phyloP scores from a whole-genome alignment of 2,113 vertebrate genomes.

The Circaetus gallicus region DNA sequence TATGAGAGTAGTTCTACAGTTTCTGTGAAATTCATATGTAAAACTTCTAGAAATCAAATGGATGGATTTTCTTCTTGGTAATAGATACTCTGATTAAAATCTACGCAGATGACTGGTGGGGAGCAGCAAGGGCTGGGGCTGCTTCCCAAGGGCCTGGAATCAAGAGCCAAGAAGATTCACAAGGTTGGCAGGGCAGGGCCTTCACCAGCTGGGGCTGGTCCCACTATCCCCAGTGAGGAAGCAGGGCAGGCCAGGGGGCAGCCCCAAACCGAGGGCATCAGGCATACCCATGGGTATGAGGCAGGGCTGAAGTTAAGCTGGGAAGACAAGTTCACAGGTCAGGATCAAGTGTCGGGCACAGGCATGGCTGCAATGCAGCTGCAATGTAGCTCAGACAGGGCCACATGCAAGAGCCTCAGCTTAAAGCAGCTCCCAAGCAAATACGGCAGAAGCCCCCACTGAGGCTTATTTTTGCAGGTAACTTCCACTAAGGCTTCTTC shows the following conservation, averaged over 20 bases:
- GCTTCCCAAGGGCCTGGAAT: background rate
- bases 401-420: background rate
- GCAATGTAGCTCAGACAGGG: accelerated
- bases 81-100: background rate
- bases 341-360: background rate
- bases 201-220: background rate
- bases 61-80: background rate
- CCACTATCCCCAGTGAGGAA: background rate
- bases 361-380: background rate
- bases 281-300: background rate
- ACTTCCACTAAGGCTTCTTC: background rate
- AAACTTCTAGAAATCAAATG: background rate
- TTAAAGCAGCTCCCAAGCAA: background rate
- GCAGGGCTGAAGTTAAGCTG: background rate
- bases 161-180: background rate
- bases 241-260: background rate
- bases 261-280: background rate
- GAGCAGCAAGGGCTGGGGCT: background rate
- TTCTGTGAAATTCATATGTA: background rate
- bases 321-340: background rate
- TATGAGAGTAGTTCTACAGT: background rate
- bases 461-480: background rate
- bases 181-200: background rate
- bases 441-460: background rate
- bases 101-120: accelerated